Percentiles rank a stretch among this genome's conserved stretches.
These are phyloP conservation scores for Drosophila hydei DNA, from an alignment of 1,140 invertebrate genomes.

Conservation along the genomic window DNA sequence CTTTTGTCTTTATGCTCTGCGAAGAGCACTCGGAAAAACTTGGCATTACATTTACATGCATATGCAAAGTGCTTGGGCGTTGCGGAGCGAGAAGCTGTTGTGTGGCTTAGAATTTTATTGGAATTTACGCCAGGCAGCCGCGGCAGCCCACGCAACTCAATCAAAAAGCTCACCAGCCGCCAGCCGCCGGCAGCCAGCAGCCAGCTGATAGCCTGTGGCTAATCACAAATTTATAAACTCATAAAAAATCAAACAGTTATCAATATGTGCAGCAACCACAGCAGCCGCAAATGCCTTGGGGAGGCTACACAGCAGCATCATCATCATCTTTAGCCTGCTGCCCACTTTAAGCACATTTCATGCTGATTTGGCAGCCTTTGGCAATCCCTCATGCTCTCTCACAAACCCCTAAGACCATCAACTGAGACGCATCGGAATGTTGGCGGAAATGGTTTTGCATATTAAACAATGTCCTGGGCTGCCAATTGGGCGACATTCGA, in stretches of 20 bases:
- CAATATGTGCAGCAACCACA: conserved; percentile 63
- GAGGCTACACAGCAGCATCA: conserved; percentile 25
- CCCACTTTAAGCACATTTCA: conserved; percentile 71
- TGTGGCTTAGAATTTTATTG: conserved; percentile 25
- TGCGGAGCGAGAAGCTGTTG: neutral
- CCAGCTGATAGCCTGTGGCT: conserved; percentile 43
- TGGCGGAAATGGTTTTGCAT: conserved; percentile 80
- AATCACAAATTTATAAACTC: conserved; percentile 82
- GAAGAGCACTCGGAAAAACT: conserved; percentile 33
- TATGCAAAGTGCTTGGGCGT: conserved; percentile 28
- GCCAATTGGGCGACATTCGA: conserved; percentile 42
- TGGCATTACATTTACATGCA: conserved; percentile 43
- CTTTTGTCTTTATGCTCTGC: conserved; percentile 39
- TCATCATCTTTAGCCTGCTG: conserved; percentile 7
- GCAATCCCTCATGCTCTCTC: conserved; percentile 44
- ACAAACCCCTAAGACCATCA: conserved; percentile 23
- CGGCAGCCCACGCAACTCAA: conserved; percentile 44
- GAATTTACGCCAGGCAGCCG: conserved; percentile 6
- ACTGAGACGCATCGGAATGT: conserved; percentile 57
- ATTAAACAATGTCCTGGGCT: conserved; percentile 73
- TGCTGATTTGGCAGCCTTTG: conserved; percentile 72
- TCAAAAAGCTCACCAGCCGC: conserved; percentile 29
- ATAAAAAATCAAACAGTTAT: conserved; percentile 82
- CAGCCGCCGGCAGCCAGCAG: too few relatives aligned
- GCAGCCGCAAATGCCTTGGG: conserved; percentile 26